A percentile compares a stretch with the other conserved stretches of the same genome.
phyloP scores from a whole-genome alignment of 2,888 invertebrate species.

The Caprella mutica region DNA sequence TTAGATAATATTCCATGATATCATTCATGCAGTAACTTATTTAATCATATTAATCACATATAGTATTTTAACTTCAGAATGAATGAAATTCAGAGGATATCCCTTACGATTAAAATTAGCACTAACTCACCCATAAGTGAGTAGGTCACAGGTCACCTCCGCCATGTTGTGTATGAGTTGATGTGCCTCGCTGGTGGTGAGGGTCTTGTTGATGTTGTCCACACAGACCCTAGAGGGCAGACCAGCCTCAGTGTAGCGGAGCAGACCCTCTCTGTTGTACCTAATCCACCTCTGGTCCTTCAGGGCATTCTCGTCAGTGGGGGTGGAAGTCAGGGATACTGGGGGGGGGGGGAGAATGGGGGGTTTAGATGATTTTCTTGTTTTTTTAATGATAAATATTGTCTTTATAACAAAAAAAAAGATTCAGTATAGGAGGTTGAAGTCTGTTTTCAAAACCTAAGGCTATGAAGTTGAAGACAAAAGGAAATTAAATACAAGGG shows the following conservation, averaged over 20 bases:
- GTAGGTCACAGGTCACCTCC: slow-evolving; percentile 26
- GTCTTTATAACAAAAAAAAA: no score
- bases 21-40: not conserved
- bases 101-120: no score
- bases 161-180: slow-evolving; percentile 33
- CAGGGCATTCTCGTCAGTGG: slow-evolving; percentile 21
- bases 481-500: no score
- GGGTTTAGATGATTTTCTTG: no score
- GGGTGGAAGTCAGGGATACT: slow-evolving; percentile 31
- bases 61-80: no score
- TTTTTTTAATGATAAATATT: no score
- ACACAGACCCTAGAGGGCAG: slow-evolving; percentile 25
- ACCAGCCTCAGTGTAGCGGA: slow-evolving; percentile 30
- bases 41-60: not conserved
- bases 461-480: no score
- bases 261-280: slow-evolving; percentile 30
- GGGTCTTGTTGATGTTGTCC: slow-evolving; percentile 33
- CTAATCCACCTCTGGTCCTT: slow-evolving; percentile 28
- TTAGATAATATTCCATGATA: not conserved
- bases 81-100: no score
- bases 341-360: not conserved
- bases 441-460: no score
- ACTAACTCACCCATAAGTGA: slow-evolving; percentile 28
- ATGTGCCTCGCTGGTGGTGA: slow-evolving; percentile 27
- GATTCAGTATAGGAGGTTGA: no score